Base-by-base conservation (phyloP, 2,888 invertebrate species). In the Perizoma affinitatum region DNA sequence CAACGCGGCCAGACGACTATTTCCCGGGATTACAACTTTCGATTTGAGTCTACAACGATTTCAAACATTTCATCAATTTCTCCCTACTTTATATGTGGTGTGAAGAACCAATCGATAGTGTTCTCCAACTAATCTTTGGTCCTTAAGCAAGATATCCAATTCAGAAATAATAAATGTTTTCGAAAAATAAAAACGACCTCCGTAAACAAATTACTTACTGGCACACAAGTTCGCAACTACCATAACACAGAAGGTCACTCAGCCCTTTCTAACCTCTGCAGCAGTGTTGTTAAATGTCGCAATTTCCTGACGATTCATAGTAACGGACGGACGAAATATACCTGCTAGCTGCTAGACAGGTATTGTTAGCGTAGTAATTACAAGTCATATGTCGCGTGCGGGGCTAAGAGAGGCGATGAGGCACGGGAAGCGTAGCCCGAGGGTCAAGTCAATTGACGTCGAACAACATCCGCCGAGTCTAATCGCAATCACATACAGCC, bases 381-480 rank as follows among this genome's bases (percentile, higher is more conserved):
- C 54, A 59, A 60, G 63, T 53, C 49, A 61, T 63, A 54, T 74
- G 79, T 78, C 81, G 82, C 78, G 79, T 80, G 78, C 72, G 74
- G 74, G 51, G 69, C 74, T 73, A 73, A 80, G 70, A 72, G 72
- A 51, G 11, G 51, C 63, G 73, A 75, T 72, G 82, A 76, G 79
- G 76, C 75, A 83, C 87, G 88, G 86, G 84, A 87, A 83, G 80
- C 77, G 81, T 73, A 79, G 82, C 76, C 86, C 84, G 86, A 83
- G 88, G 90, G 90, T 90, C 90, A 90, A 90, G 84, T 87, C 90
- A 90, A 91, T 90, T 90, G 88, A 86, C 82, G 86, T 78, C 83
- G 86, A 79, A 81, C 76, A 77, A 86, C 88, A 86, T 88, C 89
- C 90, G 89, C 84, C 77, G 74, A 71, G 66, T 71, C 78, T 80